Evolutionary conservation across 2,797 vertebrate species (phyloP), one percentile per base, ranked within the genome.

Genomic region (Eulemur rubriventer): DNA sequence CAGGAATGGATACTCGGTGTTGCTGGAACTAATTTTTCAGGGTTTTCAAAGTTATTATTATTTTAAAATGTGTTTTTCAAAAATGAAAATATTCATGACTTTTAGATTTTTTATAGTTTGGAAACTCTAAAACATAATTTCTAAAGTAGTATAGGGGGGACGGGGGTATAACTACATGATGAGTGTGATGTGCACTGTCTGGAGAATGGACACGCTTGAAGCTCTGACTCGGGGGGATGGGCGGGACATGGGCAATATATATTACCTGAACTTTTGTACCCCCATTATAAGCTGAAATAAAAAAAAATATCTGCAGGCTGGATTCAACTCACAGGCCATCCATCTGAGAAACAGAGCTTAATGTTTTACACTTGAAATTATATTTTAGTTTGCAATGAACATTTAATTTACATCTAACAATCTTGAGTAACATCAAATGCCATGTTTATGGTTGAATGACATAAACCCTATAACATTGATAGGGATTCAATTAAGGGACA

Each of bases 331-430:
- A 35, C 12, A 93, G 61, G 63, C 57, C 52, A n/a, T 95, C 26
- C 13, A 20, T 92, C 48, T 73, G 35, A 95, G 90, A 86, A 94
- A 94, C 52, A 82, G 41, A 96, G 18, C 35, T 80, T 73, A 81
- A 87, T 61, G 14, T 91, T 91, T 94, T 72, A 80, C 4, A 67
- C 6, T 7, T 87, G 12, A 94, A 81, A 81, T 59, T 35, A 14
- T 69, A 91, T 92, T 83, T 92, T 84, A 50, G 30, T 91, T 97
- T 94, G 57, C 52, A 95, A 57, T 46, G 69, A 70, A 80, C 72
- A 96, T 75, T 97, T 95, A 57, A 70, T 90, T 93, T 92, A 59
- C 33, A 96, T 30, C 92, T 41, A 96, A 83, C 18, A 65, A 78
- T 35, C 16, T n/a, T 81, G 70, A 61, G 48, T 94, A 76, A 83